These are phyloP conservation scores for Erethizon dorsatum DNA, from an alignment of 2,797 vertebrate genomes.

Conservation along the genomic window DNA sequence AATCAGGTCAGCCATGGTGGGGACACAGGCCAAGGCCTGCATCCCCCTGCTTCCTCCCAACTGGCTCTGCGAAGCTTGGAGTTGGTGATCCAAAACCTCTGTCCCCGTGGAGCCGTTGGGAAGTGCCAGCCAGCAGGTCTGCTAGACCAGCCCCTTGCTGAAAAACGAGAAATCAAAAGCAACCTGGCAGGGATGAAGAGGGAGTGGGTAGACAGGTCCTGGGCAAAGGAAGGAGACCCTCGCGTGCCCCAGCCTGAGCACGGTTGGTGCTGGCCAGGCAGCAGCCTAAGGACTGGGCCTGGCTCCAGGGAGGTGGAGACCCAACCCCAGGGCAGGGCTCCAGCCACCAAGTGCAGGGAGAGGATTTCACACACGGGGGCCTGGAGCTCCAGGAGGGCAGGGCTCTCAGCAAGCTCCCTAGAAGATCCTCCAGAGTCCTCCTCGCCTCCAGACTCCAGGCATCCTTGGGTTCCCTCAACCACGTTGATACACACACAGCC, in stretches of 20 bases:
- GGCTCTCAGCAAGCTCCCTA: neutral
- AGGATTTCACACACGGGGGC: accelerated
- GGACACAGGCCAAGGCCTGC: accelerated
- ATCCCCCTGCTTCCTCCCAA: neutral
- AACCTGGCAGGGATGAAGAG: too few species aligned
- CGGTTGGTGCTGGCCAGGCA: neutral
- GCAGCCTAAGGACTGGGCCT: neutral
- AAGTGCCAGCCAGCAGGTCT: accelerated
- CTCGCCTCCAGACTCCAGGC: accelerated
- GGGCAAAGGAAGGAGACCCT: neutral
- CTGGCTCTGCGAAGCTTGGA: accelerated
- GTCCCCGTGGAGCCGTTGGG: accelerated
- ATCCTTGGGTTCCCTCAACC: neutral
- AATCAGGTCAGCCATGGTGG: neutral
- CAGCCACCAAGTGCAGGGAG: neutral
- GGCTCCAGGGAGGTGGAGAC: neutral
- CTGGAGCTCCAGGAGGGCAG: too few species aligned
- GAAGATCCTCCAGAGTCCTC: neutral
- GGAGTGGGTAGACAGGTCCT: neutral
- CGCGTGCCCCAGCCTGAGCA: neutral
- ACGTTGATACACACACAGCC: accelerated
- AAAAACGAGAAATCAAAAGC: neutral
- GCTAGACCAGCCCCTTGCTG: neutral
- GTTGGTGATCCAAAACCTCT: neutral
- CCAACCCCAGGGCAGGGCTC: neutral